phyloP scores from a whole-genome alignment of 2,797 vertebrate genomes.

The Sternarchorhynchus goeldii region DNA sequence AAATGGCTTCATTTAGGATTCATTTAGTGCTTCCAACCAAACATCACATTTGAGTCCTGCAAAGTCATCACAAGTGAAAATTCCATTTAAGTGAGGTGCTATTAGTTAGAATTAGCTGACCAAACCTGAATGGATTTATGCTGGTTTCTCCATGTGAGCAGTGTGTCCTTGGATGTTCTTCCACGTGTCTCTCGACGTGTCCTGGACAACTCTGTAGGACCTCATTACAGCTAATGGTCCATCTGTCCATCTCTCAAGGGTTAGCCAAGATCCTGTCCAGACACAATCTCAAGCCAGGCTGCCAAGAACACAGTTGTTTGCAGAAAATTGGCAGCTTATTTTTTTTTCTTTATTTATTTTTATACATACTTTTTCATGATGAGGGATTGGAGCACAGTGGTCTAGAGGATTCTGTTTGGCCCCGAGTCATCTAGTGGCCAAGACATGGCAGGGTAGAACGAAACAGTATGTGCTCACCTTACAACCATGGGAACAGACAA shows the following conservation, averaged over 20 bases:
- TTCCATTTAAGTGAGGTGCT: too few species aligned
- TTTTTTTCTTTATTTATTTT: background rate
- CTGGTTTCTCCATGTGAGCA: conserved; percentile 26
- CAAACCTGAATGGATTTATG: too few species aligned
- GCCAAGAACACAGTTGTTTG: conserved; percentile 60
- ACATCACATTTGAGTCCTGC: too few species aligned
- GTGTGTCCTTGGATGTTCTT: conserved; percentile 50
- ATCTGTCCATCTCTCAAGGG: conserved; percentile 64
- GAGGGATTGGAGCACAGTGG: conserved; percentile 51
- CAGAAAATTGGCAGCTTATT: conserved; percentile 39
- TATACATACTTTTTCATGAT: background rate
- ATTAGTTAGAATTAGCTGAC: too few species aligned
- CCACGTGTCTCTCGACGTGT: conserved; percentile 47
- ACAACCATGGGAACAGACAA: conserved; percentile 24
- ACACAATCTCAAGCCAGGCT: conserved; percentile 54
- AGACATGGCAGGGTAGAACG: conserved; percentile 57
- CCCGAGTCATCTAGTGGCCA: conserved; percentile 62
- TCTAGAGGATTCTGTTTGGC: conserved; percentile 66
- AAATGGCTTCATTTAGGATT: too few species aligned
- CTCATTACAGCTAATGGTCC: conserved; percentile 73
- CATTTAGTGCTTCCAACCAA: too few species aligned
- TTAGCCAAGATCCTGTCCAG: conserved; percentile 48
- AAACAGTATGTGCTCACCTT: conserved; percentile 44
- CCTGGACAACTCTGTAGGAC: conserved; percentile 63
- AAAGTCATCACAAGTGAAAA: too few species aligned